These are phyloP conservation scores for Indicator indicator DNA, from an alignment of 2,113 vertebrate genomes.

Conservation along the genomic window DNA sequence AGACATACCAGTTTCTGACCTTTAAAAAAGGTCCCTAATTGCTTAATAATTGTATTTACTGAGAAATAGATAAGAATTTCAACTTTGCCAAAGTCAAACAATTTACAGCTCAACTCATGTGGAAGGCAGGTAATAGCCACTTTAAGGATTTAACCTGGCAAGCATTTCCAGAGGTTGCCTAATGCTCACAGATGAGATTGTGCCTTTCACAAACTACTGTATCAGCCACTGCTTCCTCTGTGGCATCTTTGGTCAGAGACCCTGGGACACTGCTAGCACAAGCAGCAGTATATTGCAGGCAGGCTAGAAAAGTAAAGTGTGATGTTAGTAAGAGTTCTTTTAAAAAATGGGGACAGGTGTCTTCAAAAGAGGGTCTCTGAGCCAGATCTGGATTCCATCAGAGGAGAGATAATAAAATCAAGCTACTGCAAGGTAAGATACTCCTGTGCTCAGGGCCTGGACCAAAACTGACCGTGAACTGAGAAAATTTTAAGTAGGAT, in stretches of 20 bases:
- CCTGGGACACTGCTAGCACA: neutral
- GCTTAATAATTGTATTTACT: neutral
- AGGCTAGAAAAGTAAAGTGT: neutral
- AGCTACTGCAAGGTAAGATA: rapidly evolving
- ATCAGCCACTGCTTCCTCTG: rapidly evolving
- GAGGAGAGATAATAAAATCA: neutral
- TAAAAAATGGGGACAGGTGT: neutral
- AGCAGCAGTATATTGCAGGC: neutral
- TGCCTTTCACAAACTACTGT: neutral
- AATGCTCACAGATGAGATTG: neutral
- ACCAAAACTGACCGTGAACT: neutral
- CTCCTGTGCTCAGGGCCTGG: neutral
- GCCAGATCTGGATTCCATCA: neutral
- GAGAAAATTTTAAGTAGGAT: neutral
- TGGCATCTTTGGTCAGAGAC: neutral
- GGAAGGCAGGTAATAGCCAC: neutral
- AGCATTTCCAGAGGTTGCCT: neutral
- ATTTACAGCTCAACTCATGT: neutral
- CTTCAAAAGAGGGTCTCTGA: neutral
- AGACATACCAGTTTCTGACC: neutral
- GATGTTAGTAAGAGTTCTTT: neutral
- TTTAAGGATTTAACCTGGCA: neutral
- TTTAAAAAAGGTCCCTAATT: neutral
- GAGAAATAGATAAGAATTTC: neutral
- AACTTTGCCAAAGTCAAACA: neutral